A percentile compares a stretch with the other conserved stretches of the same genome.
Conservation (phyloP, 2,888 invertebrate species). For the Autographa pulchrina region DNA sequence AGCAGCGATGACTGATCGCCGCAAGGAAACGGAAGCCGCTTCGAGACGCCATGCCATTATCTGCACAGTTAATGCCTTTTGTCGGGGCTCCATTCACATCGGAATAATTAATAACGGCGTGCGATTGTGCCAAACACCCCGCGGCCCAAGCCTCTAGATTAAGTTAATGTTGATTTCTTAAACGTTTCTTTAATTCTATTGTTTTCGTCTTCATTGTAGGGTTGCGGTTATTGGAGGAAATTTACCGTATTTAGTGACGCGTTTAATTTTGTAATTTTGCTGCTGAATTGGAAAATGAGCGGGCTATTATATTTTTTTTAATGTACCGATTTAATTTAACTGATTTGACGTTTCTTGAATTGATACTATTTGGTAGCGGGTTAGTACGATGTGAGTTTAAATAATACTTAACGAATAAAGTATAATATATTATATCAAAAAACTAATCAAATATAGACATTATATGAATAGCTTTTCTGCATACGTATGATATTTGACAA, state of each 20-base stretch:
- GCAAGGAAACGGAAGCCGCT: constrained; percentile 62
- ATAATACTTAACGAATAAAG: too few relatives aligned
- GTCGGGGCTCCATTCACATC: constrained; percentile 76
- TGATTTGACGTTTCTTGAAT: not conserved
- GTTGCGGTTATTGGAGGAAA: constrained; percentile 28
- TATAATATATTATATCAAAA: too few relatives aligned
- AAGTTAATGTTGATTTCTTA: constrained; percentile 57
- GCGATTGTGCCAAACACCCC: constrained; percentile 70
- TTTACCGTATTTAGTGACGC: constrained; percentile 17
- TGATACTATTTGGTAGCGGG: not conserved
- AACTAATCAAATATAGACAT: too few relatives aligned
- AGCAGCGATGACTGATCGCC: constrained; percentile 67
- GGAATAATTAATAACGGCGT: constrained; percentile 80
- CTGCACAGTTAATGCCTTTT: constrained; percentile 79
- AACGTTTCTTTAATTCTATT: constrained; percentile 57
- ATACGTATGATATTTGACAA: too few relatives aligned
- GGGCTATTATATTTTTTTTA: not conserved
- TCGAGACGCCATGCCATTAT: constrained; percentile 74
- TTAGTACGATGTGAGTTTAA: not conserved
- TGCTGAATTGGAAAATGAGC: not conserved
- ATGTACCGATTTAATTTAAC: not conserved
- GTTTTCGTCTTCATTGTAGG: constrained; percentile 39
- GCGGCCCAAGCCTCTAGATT: constrained; percentile 58
- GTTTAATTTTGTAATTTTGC: constrained; percentile 20
- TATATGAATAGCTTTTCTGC: too few relatives aligned